Base-by-base conservation (phyloP, 2,888 invertebrate species). In the Ormyrus nitidulus region DNA sequence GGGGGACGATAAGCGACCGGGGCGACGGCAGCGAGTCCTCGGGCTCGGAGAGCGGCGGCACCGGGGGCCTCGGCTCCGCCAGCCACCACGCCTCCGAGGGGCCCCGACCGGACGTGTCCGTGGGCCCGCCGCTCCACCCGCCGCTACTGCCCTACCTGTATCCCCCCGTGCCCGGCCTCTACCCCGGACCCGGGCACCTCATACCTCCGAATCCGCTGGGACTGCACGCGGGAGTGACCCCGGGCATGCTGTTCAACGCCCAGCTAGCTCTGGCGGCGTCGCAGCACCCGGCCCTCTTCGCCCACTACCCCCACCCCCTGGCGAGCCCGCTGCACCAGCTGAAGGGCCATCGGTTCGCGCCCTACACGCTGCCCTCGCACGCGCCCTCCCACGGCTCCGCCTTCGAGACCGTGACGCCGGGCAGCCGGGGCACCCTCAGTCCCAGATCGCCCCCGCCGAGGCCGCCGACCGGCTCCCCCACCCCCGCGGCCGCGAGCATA, bases 51-150 rank as follows among this genome's bases (percentile, higher is more conserved):
- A 89, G 90, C 5, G 89, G 89, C 13, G 89, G 91, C 84, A 91
- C 92, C 84, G 92, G 93, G 85, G 91, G 93, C 88, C 93, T 94
- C 83, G 93, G 92, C 5, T 91, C 92, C 84, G 92, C 92, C 5
- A 91, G 87, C 86, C 84, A 92, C 87, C 82, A 83, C 59, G 86
- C 83, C 64, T 77, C 86, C 93, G 92, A 86, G 91, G 93, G 86
- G 84, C 97, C 97, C 0, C 95, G 96, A 83, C 98, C 98, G 34
- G 98, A 98, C 92, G 97, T 98, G 83, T 97, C 97, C 53, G 95
- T 98, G 59, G 98, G 98, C 71, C 98, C 98, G 59, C 97, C 97
- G 65, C 95, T 97, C 66, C 98, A 98, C 88, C 97, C 97, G 65
- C 97, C 97, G 71, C 93, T 96, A 89, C 92, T 98, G 89, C 98